phyloP scores from a whole-genome alignment of 2,888 invertebrate species.

The Omphaloscelis lunosa region DNA sequence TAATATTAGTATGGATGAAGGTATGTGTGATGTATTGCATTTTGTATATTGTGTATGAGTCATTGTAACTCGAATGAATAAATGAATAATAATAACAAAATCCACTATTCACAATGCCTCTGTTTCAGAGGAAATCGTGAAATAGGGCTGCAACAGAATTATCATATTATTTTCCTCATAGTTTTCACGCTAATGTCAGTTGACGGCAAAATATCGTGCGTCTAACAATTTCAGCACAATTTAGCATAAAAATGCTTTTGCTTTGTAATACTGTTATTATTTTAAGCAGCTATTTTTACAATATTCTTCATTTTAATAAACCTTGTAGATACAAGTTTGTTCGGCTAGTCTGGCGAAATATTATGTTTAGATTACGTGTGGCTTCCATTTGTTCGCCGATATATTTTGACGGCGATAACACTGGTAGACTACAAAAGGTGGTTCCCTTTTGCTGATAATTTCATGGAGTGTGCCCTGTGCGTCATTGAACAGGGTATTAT shows the following conservation, averaged over 20 bases:
- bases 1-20: too few relatives aligned
- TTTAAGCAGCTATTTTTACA: constrained; percentile 25
- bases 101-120: background rate
- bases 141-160: constrained; percentile 13
- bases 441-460: constrained; percentile 46
- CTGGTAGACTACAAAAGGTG: constrained; percentile 31
- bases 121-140: constrained; percentile 5
- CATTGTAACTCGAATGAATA: too few relatives aligned
- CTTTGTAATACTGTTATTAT: constrained; percentile 22
- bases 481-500: constrained; percentile 27
- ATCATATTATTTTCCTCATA: constrained; percentile 12
- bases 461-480: constrained; percentile 16
- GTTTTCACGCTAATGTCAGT: constrained; percentile 30
- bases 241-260: constrained; percentile 41
- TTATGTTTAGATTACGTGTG: constrained; percentile 33
- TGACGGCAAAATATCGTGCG: constrained; percentile 32
- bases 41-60: too few relatives aligned
- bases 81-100: too few relatives aligned
- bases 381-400: constrained; percentile 46
- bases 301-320: constrained; percentile 17
- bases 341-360: constrained; percentile 17
- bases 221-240: constrained; percentile 30
- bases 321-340: constrained; percentile 5
- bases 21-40: too few relatives aligned
- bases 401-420: constrained; percentile 42